Evolutionary conservation across 2,113 vertebrate genomes (phyloP).

Genomic region (Gobius niger): DNA sequence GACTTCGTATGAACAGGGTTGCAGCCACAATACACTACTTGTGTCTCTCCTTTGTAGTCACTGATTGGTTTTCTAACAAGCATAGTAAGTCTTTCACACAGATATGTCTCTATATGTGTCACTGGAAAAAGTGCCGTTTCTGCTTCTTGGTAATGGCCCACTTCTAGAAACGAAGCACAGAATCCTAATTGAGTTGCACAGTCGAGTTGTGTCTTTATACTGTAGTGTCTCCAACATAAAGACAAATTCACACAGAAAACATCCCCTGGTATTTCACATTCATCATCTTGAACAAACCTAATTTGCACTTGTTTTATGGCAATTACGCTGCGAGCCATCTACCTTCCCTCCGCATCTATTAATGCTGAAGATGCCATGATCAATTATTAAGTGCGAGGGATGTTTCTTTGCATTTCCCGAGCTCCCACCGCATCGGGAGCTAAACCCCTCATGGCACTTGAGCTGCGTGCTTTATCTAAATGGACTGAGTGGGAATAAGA

Average conservation of each 20-base stretch:
- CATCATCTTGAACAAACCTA: slow-evolving; percentile 22
- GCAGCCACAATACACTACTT: too few species aligned
- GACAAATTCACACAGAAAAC: background rate
- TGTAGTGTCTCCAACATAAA: background rate
- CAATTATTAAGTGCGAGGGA: slow-evolving; percentile 58
- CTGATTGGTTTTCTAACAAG: too few species aligned
- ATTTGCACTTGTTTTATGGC: slow-evolving; percentile 34
- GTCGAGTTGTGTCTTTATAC: background rate
- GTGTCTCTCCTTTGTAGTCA: too few species aligned
- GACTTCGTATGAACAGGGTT: too few species aligned
- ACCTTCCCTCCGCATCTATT: slow-evolving; percentile 47
- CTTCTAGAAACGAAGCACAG: background rate
- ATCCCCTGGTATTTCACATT: slow-evolving; percentile 3
- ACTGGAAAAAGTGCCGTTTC: background rate
- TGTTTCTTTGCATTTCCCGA: slow-evolving; percentile 21
- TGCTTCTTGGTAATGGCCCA: background rate
- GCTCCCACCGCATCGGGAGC: slow-evolving; percentile 18
- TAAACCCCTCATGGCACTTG: slow-evolving; percentile 9
- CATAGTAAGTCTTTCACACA: background rate
- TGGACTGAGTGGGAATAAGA: slow-evolving; percentile 10
- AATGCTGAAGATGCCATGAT: slow-evolving; percentile 49
- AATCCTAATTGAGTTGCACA: background rate
- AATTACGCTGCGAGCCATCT: background rate
- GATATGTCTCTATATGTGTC: background rate
- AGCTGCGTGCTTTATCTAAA: slow-evolving; percentile 26